phyloP scores from a whole-genome alignment of 2,888 invertebrate species.

The Xestobium rufovillosum region DNA sequence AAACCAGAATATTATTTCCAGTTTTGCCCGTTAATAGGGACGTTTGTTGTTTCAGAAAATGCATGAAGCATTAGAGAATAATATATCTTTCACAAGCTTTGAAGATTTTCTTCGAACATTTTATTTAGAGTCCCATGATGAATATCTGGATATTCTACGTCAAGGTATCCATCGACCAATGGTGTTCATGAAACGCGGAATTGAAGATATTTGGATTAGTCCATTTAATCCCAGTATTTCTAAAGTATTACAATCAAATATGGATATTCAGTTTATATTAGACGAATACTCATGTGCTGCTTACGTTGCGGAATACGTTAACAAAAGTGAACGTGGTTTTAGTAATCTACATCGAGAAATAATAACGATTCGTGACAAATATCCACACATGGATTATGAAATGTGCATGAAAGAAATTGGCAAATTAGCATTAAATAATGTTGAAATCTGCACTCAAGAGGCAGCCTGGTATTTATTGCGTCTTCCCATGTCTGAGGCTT shows the following conservation, averaged over 20 bases:
- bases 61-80: constrained; percentile 19
- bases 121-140: constrained; percentile 22
- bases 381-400: constrained; percentile 29
- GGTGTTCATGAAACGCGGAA: too few relatives aligned
- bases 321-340: constrained; percentile 35
- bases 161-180: constrained; percentile 28
- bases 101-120: constrained; percentile 21
- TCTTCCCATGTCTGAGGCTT: constrained; percentile 37
- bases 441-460: constrained; percentile 37
- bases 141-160: constrained; percentile 26
- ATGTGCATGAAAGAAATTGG: constrained; percentile 27
- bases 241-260: constrained; percentile 32
- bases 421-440: constrained; percentile 30
- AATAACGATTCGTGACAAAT: constrained; percentile 29
- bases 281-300: constrained; percentile 40
- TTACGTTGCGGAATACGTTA: constrained; percentile 38
- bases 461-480: constrained; percentile 40
- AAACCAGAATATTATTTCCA: constrained; percentile 26
- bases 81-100: constrained; percentile 18
- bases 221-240: constrained; percentile 37
- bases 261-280: too few relatives aligned
- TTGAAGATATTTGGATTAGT: constrained; percentile 36
- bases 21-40: constrained; percentile 17
- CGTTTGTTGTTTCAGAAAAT: constrained; percentile 16
- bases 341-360: constrained; percentile 33